These are phyloP conservation scores for Castor canadensis DNA, from an alignment of 2,113 vertebrate species.

Conservation along the genomic window DNA sequence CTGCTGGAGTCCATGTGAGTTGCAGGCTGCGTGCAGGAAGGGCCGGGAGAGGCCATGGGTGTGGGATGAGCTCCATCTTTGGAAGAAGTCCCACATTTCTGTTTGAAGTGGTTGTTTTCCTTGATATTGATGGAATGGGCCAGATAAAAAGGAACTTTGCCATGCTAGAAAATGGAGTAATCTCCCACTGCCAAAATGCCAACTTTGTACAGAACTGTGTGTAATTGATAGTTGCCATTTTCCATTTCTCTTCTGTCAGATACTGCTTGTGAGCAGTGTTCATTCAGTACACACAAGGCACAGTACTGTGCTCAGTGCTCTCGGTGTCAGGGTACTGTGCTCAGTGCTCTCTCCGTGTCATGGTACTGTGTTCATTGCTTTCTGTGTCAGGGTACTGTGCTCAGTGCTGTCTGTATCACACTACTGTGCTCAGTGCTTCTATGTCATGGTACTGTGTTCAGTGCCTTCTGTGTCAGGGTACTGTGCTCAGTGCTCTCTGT, in stretches of 20 bases:
- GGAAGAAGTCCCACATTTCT: background rate
- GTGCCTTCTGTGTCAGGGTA: background rate
- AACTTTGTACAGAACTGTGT: background rate
- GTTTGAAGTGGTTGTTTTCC: background rate
- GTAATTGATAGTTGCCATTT: background rate
- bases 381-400: too few relatives aligned
- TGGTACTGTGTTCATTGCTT: too few relatives aligned
- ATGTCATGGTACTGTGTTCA: rapidly evolving
- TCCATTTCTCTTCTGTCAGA: background rate
- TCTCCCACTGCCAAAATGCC: background rate
- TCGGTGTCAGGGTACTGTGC: too few relatives aligned
- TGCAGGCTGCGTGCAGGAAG: rapidly evolving
- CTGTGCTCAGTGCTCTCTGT: too few relatives aligned
- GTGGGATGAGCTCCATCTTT: rapidly evolving
- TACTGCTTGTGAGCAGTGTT: background rate
- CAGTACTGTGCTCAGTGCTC: background rate
- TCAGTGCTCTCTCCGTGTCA: too few relatives aligned
- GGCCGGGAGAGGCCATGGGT: rapidly evolving
- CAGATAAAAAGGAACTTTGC: background rate
- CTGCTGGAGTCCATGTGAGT: constrained; percentile 96
- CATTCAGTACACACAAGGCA: rapidly evolving
- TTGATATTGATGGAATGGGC: background rate
- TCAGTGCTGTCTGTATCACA: too few relatives aligned
- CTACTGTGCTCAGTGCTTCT: rapidly evolving
- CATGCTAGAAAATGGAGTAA: background rate